Evolutionary conservation across 2,113 vertebrate genomes (phyloP).

Genomic region (Orcinus orca): DNA sequence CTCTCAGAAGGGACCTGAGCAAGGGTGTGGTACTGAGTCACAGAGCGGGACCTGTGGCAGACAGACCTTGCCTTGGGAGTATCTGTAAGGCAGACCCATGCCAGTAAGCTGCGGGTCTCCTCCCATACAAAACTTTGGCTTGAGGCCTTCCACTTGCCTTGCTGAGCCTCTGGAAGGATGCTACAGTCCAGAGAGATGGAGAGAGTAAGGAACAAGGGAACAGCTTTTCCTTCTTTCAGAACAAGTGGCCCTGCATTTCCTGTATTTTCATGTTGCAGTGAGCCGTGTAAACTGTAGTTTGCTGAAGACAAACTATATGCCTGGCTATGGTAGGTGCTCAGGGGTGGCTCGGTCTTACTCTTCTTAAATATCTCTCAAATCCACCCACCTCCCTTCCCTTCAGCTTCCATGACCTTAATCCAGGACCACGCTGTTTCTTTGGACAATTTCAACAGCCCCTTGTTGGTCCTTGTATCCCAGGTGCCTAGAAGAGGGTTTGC

Average conservation of each 20-base stretch:
- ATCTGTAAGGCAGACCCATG: background rate
- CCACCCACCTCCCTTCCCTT: background rate
- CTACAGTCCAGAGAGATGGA: background rate
- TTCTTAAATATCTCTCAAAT: background rate
- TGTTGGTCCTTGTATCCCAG: background rate
- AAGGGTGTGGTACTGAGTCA: background rate
- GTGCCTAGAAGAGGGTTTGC: background rate
- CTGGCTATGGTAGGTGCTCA: background rate
- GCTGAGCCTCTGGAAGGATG: background rate
- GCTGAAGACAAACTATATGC: background rate
- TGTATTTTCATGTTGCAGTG: background rate
- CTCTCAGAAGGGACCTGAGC: background rate
- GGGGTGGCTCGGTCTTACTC: background rate
- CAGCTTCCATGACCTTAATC: background rate
- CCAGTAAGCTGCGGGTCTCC: background rate
- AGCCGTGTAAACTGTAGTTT: no score
- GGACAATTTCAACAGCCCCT: background rate
- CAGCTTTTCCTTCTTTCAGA: background rate
- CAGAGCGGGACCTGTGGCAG: background rate
- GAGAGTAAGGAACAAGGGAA: background rate
- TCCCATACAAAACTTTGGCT: background rate
- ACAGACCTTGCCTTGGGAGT: fast-evolving
- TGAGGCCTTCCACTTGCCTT: background rate
- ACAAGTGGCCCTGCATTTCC: background rate
- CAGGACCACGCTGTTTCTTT: background rate